Conservation (phyloP, 2,888 invertebrate genomes). For the Sisyra terminalis region DNA sequence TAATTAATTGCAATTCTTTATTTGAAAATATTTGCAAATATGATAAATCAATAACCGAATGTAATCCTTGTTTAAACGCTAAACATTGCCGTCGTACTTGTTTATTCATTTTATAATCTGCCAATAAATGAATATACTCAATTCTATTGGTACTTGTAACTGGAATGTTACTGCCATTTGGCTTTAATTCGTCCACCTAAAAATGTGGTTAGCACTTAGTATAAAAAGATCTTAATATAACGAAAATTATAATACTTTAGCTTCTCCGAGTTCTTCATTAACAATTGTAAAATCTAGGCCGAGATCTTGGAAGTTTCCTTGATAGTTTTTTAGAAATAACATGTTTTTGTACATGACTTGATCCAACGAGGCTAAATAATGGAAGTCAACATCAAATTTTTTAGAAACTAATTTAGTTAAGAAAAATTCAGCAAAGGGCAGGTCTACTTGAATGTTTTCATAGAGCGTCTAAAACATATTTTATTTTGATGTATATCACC, state of each 20-base stretch:
- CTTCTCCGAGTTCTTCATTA: slow-evolving; percentile 79
- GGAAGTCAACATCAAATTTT: slow-evolving; percentile 64
- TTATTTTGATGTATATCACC: neutral
- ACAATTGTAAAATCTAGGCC: slow-evolving; percentile 88
- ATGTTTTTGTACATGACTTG: slow-evolving; percentile 83
- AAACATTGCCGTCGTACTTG: slow-evolving; percentile 75
- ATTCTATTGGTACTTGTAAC: slow-evolving; percentile 87
- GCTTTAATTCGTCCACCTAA: slow-evolving; percentile 75
- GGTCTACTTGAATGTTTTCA: slow-evolving; percentile 84
- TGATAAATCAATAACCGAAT: slow-evolving; percentile 76
- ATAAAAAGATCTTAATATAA: slow-evolving; percentile 7
- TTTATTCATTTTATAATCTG: slow-evolving; percentile 87
- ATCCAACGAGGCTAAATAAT: slow-evolving; percentile 86
- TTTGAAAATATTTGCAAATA: slow-evolving; percentile 93
- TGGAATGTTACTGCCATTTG: slow-evolving; percentile 74
- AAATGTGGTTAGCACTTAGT: slow-evolving; percentile 15
- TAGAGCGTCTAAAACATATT: slow-evolving; percentile 57
- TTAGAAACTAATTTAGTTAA: slow-evolving; percentile 73
- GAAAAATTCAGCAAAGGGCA: slow-evolving; percentile 94
- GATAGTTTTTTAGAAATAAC: slow-evolving; percentile 69
- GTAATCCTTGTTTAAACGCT: slow-evolving; percentile 79
- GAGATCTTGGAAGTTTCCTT: slow-evolving; percentile 71
- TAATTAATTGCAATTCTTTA: slow-evolving; percentile 88
- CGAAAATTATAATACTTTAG: slow-evolving; percentile 35
- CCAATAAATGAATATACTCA: slow-evolving; percentile 92